phyloP scores from a whole-genome alignment of 2,797 vertebrate species.

The Cossypha caffra region DNA sequence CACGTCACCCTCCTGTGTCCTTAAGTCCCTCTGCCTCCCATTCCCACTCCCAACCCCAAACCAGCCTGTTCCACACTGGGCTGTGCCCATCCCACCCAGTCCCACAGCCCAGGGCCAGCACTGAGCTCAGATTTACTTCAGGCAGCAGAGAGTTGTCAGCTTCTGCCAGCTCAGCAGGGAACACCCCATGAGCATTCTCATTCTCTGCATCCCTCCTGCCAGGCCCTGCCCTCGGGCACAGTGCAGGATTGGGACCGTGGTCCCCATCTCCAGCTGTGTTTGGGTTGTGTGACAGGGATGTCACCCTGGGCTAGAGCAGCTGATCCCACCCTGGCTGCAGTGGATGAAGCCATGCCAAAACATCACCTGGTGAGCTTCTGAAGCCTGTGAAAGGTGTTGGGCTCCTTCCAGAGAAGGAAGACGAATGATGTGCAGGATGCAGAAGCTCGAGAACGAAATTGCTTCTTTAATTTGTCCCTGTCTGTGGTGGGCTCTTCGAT shows the following conservation, averaged over 20 bases:
- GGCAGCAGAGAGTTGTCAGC: neutral
- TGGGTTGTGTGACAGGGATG: accelerated
- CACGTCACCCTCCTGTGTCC: accelerated
- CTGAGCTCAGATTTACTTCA: neutral
- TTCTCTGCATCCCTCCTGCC: accelerated
- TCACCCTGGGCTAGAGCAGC: neutral
- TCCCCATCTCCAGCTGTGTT: accelerated
- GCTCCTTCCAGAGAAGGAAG: neutral
- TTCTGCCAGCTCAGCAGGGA: neutral
- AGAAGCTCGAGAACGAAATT: neutral
- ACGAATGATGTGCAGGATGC: accelerated
- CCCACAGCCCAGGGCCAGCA: neutral
- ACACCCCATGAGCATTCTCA: accelerated
- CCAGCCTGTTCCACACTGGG: neutral
- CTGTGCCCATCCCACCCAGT: neutral
- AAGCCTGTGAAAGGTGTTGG: neutral
- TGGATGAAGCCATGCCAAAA: neutral
- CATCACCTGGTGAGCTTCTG: neutral
- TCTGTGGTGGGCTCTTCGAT: accelerated
- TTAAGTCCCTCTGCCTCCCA: accelerated
- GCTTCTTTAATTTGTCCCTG: neutral
- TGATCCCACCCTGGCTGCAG: accelerated
- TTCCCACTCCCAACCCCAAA: neutral
- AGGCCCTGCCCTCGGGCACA: accelerated
- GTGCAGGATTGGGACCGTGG: accelerated